A percentile compares a stretch with the other conserved stretches of the same genome.
Conservation (phyloP, 2,888 invertebrate genomes). For the Omphaloscelis lunosa region DNA sequence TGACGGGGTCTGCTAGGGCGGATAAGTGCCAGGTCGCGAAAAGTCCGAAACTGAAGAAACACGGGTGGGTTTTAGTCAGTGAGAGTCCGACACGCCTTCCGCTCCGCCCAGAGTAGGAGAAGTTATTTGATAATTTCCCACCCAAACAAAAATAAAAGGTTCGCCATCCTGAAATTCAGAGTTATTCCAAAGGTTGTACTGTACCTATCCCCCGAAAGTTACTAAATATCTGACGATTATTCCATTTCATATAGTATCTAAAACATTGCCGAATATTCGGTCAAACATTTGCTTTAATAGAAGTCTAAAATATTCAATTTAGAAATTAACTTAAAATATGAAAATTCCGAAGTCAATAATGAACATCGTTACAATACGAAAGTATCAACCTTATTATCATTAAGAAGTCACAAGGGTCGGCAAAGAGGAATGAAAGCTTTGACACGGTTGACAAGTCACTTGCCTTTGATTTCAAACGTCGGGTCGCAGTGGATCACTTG, state of each 20-base stretch:
- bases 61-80: too few species aligned
- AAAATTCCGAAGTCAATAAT: conserved; percentile 24
- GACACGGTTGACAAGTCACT: conserved; percentile 56
- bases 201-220: background rate
- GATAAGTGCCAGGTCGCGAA: too few species aligned
- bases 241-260: background rate
- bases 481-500: conserved; percentile 47
- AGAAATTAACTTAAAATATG: conserved; percentile 20
- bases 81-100: too few species aligned
- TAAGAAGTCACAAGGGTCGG: conserved; percentile 50
- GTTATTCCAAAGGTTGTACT: conserved; percentile 24
- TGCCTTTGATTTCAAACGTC: conserved; percentile 62
- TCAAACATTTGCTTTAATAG: background rate
- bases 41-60: too few species aligned
- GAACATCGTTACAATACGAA: conserved; percentile 37
- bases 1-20: too few species aligned
- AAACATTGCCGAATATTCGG: background rate
- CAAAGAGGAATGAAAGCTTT: conserved; percentile 59
- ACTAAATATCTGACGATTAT: background rate
- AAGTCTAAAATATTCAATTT: background rate
- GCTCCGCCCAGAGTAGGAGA: too few species aligned
- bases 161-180: conserved; percentile 10
- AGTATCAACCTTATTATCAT: conserved; percentile 55
- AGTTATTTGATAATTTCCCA: too few species aligned
- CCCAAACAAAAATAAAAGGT: too few species aligned